Base-by-base conservation (phyloP, 2,797 vertebrate genomes). In the Girardinus metallicus region DNA sequence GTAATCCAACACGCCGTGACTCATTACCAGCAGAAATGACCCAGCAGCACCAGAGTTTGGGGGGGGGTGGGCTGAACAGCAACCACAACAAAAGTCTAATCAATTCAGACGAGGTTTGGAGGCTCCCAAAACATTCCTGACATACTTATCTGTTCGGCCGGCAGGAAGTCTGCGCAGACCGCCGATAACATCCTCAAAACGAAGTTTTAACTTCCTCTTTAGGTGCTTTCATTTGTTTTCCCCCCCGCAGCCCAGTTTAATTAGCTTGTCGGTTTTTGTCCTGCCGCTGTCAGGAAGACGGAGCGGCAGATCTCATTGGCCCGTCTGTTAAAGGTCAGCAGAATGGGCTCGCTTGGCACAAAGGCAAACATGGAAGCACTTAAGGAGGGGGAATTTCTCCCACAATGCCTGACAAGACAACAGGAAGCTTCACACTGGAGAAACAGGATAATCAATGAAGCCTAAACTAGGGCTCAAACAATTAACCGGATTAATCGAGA, bases 211-310 rank as follows among this genome's bases (percentile, higher is more conserved):
- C 43, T 60, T 60, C 29, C 29, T 31, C 2, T 64, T 21, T 36
- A 64, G 2, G 2, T 23, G 12, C 7, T 70, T 68, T 55, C 26
- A 13, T 13, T 1, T 5, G 51, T n/a, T 26, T 11, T n/a, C n/a
- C 9, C 9, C 51, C 23, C 21, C 12, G 23, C 55, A n/a, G n/a
- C 55, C 88, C 79, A 74, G 26, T 90, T 90, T 92, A 94, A 93
- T 94, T 92, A 90, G 87, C 90, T 90, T 86, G 92, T 90, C 86
- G 78, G 68, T 85, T 82, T 85, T 94, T 93, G 90, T 94, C 60
- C 51, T 80, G 76, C 84, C 2, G 79, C 88, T 83, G 83, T 87
- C 87, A n/a, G 41, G 68, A 83, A 79, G 82, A 83, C 49, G n/a
- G 29, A 60, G 80, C 39, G 43, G 75, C n/a, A 26, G 78, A 73